Base-by-base conservation (phyloP, 2,113 vertebrate genomes). In the Alaudala cheleensis region DNA sequence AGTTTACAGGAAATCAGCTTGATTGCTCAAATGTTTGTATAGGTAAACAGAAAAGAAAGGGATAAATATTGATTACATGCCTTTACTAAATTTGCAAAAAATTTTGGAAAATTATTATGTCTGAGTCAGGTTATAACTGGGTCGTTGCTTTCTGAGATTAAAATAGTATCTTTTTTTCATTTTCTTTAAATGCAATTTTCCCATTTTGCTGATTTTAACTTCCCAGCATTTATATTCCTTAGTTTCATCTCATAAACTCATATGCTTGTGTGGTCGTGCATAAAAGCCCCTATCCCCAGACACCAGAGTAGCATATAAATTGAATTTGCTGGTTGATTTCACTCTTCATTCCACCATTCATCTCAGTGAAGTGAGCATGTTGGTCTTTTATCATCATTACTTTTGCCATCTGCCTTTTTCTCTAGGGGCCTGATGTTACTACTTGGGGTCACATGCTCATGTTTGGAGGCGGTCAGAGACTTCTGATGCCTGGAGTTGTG, bases 301-400 rank as follows among this genome's bases (percentile, higher is more conserved):
- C 56, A 86, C 37, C 39, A 42, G 34, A 60, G 78, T 24, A 66
- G 51, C 56, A 44, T 87, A 65, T 78, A 91, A 92, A 95, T 93
- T 84, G 87, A 78, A 95, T 92, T 91, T 95, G 47, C 73, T 92
- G 90, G 50, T 86, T 91, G 76, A 44, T 83, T 94, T 86, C 86
- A 83, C 56, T 66, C 25, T 57, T 89, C 72, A 57, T 84, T 83
- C 56, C 47, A 62, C 73, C 60, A 25, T 83, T 89, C 65, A 66
- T 89, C 42, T 84, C 73, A 66, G 47, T 26, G 69, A 95, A 96
- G 60, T 1, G 3, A 84, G 26, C 5, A 24, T 34, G 28, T n/a
- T 84, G 26, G 25, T 81, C 81, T 81, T 78, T 71, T 45, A 40
- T 89, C 65, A 49, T 70, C 81, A 39, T 85, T 81, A 29, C 29